phyloP scores from a whole-genome alignment of 53 echinoderm and acorn worm genomes.

The Paelopatides confundens region DNA sequence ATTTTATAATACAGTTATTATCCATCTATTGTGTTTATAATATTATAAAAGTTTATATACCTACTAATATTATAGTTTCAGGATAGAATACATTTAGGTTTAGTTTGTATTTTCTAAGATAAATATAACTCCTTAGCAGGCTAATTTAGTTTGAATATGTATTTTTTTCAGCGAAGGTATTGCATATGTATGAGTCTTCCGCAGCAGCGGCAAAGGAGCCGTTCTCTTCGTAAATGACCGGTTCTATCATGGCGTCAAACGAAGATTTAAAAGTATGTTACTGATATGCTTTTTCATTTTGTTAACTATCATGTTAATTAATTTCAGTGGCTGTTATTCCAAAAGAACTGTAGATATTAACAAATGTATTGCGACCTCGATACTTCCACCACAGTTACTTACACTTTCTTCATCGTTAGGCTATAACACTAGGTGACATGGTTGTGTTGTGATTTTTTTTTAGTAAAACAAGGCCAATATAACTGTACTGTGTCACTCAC shows the following conservation, averaged over 20 bases:
- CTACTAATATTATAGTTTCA: too few relatives aligned
- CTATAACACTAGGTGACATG: constrained; percentile 11
- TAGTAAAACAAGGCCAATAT: too few relatives aligned
- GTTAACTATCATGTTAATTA: not conserved
- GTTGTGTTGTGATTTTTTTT: too few relatives aligned
- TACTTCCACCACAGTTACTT: not conserved
- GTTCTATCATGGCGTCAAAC: constrained; percentile 78
- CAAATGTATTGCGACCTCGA: not conserved
- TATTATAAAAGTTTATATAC: not conserved
- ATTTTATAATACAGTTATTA: too few relatives aligned
- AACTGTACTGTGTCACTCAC: too few relatives aligned
- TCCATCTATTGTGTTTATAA: not conserved
- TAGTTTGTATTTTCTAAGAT: too few relatives aligned
- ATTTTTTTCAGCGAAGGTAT: not conserved
- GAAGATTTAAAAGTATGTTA: constrained; percentile 85
- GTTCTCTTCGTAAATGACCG: constrained; percentile 22
- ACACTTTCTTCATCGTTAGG: not conserved
- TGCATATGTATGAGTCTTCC: constrained; percentile 21
- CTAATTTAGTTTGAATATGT: not conserved
- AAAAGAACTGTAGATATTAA: not conserved
- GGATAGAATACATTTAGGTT: too few relatives aligned
- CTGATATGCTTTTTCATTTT: not conserved
- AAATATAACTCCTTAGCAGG: too few relatives aligned
- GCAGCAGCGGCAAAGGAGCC: constrained; percentile 29
- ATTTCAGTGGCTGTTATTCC: not conserved